Percentiles rank a stretch among this genome's conserved stretches.
Evolutionary conservation across 2,888 invertebrate species (phyloP).

Genomic region (Diaperis boleti): DNA sequence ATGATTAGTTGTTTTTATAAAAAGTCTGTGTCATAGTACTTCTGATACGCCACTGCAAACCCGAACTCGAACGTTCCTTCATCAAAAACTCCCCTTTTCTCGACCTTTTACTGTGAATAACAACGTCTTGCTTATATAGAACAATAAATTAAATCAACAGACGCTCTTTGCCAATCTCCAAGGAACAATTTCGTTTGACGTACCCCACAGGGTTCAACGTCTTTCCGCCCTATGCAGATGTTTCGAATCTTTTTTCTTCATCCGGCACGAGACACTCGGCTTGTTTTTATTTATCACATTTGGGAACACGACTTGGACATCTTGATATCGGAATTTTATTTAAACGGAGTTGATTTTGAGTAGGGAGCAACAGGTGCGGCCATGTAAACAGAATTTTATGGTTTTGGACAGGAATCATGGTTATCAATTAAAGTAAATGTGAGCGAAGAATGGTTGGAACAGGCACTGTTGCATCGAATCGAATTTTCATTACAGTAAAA

Average conservation of each 20-base stretch:
- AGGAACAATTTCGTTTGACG: conserved; percentile 45
- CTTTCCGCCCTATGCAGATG: conserved; percentile 51
- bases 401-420: no score
- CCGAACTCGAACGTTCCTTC: background rate
- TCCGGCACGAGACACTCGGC: conserved; percentile 44
- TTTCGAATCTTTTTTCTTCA: conserved; percentile 50
- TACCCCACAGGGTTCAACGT: conserved; percentile 43
- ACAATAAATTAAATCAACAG: conserved; percentile 43
- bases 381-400: no score
- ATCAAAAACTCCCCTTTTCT: background rate
- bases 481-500: no score
- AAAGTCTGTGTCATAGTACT: no score
- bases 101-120: background rate
- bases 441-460: no score
- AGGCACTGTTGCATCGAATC: no score
- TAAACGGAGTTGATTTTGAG: background rate
- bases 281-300: conserved; percentile 40
- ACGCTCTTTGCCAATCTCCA: conserved; percentile 42
- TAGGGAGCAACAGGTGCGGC: background rate
- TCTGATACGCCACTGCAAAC: no score
- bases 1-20: no score
- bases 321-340: conserved; percentile 19
- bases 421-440: no score
- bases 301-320: conserved; percentile 12
- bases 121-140: conserved; percentile 3